A percentile compares a stretch with the other conserved stretches of the same genome.
These are phyloP conservation scores for Antedon mediterranea DNA, from an alignment of 53 echinoderm and acorn worm genomes.

Conservation along the genomic window DNA sequence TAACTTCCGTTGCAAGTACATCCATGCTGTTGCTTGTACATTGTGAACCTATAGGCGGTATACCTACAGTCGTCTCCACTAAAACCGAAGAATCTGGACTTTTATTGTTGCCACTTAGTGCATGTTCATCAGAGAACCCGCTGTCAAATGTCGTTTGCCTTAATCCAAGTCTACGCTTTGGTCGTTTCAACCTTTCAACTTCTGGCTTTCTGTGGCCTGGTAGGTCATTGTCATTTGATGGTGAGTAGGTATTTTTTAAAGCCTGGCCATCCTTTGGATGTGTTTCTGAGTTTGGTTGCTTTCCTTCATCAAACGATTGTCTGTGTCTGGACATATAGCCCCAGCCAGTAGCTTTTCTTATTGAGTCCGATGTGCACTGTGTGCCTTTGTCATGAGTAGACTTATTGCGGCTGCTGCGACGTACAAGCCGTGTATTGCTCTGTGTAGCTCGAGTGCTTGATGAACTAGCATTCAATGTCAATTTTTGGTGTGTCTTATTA, in stretches of 20 bases:
- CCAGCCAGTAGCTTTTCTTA: conserved; percentile 82
- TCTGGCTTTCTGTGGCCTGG: too few relatives aligned
- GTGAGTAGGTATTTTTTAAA: neutral
- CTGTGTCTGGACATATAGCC: conserved; percentile 7
- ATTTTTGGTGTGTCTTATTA: too few relatives aligned
- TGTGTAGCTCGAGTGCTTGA: neutral
- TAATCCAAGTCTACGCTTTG: conserved; percentile 8
- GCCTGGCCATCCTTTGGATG: conserved; percentile 2
- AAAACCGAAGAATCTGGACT: neutral
- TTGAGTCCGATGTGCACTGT: conserved; percentile 82
- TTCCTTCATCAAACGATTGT: conserved; percentile 29
- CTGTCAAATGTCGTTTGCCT: conserved; percentile 85
- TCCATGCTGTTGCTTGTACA: too few relatives aligned
- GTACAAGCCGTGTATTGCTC: neutral
- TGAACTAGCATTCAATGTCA: too few relatives aligned
- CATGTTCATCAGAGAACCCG: conserved; percentile 87
- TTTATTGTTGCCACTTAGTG: conserved; percentile 22
- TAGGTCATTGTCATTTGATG: too few relatives aligned
- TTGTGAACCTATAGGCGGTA: too few relatives aligned
- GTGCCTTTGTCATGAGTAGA: conserved; percentile 34
- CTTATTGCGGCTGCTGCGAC: neutral
- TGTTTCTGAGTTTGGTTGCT: conserved; percentile 21
- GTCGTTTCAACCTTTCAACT: neutral
- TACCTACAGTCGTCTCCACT: too few relatives aligned
- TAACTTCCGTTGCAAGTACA: too few relatives aligned